These are phyloP conservation scores for Heteropelma amictum DNA, from an alignment of 2,888 invertebrate genomes.

Conservation along the genomic window DNA sequence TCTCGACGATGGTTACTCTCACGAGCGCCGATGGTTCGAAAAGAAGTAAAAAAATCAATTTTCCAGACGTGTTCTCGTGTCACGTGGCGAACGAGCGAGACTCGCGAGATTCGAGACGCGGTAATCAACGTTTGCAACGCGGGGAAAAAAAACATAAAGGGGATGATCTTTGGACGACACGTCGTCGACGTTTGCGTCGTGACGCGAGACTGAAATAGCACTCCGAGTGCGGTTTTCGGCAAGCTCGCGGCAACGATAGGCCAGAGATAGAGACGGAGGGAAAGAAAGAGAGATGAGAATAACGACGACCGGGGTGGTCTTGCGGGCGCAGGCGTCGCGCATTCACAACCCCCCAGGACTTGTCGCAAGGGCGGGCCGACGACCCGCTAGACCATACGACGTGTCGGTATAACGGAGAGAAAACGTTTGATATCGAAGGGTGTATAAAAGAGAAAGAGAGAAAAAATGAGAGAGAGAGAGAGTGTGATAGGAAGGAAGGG, in stretches of 20 bases:
- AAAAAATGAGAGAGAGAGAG: not conserved
- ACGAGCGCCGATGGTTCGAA: not conserved
- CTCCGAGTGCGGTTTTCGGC: constrained; percentile 63
- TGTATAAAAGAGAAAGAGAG: not conserved
- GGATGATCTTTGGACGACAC: constrained; percentile 39
- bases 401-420: constrained; percentile 37
- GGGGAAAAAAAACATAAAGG: constrained; percentile 34
- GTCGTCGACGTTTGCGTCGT: constrained; percentile 65
- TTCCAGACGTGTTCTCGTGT: constrained; percentile 11
- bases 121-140: too few relatives aligned
- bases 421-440: constrained; percentile 10
- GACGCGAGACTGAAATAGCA: constrained; percentile 66
- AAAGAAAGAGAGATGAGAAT: constrained; percentile 21
- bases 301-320: constrained; percentile 50
- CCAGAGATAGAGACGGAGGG: constrained; percentile 15
- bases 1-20: not conserved
- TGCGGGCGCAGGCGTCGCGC: constrained; percentile 67
- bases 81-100: constrained; percentile 53
- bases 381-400: constrained; percentile 46
- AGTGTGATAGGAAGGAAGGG: constrained; percentile 37
- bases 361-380: constrained; percentile 58
- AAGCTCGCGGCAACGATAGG: constrained; percentile 40
- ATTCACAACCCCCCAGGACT: constrained; percentile 54
- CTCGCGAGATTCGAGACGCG: not conserved
- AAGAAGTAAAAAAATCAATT: not conserved